These are phyloP conservation scores for Philopedon plagiatum DNA, from an alignment of 2,888 invertebrate species.

Conservation along the genomic window DNA sequence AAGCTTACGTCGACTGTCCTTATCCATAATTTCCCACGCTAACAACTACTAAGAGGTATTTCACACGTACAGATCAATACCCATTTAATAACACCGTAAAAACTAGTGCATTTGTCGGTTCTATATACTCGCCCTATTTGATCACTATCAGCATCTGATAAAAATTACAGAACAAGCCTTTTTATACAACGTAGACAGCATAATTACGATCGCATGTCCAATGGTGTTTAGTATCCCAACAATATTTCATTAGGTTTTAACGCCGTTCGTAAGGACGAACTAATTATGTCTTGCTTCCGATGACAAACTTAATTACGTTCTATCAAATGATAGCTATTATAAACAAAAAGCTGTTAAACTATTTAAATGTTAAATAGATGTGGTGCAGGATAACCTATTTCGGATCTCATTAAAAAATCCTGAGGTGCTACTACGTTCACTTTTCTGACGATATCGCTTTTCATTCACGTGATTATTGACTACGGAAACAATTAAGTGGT, in stretches of 20 bases:
- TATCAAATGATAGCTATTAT: not conserved
- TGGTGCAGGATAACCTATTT: too few relatives aligned
- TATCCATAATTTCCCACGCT: too few relatives aligned
- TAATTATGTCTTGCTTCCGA: slow-evolving; percentile 38
- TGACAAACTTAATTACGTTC: slow-evolving; percentile 38
- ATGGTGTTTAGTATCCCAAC: slow-evolving; percentile 34
- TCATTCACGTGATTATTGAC: too few relatives aligned
- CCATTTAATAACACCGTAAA: not conserved
- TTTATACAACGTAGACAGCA: slow-evolving; percentile 43
- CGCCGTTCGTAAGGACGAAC: slow-evolving; percentile 38
- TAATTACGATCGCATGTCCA: slow-evolving; percentile 46
- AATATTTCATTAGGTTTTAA: slow-evolving; percentile 43
- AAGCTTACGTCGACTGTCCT: too few relatives aligned
- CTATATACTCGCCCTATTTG: slow-evolving; percentile 4
- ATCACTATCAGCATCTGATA: slow-evolving; percentile 39
- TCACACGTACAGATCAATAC: not conserved
- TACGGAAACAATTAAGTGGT: too few relatives aligned
- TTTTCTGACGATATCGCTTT: too few relatives aligned
- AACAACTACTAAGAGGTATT: too few relatives aligned
- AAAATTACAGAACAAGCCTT: slow-evolving; percentile 25
- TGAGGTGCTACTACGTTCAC: too few relatives aligned
- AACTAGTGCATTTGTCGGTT: not conserved
- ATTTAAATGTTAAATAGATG: too few relatives aligned
- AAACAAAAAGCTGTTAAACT: not conserved
- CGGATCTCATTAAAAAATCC: too few relatives aligned